Evolutionary conservation across 1,140 invertebrate species (phyloP).

Genomic region (Saccostrea cuccullata): DNA sequence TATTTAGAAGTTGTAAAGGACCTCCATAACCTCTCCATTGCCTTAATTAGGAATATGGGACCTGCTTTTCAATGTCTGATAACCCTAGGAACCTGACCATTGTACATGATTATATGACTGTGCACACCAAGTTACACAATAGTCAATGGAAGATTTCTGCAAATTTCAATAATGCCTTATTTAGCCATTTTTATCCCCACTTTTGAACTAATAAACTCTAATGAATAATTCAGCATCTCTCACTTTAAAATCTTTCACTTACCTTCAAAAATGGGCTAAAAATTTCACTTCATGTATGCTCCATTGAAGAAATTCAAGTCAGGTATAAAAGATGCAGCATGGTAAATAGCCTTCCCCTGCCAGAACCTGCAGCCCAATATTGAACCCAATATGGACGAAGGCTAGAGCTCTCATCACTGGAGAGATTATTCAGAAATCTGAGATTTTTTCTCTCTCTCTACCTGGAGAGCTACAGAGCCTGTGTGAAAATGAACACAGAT

Average conservation of each 20-base stretch:
- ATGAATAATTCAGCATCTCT: background rate
- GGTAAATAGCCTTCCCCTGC: background rate
- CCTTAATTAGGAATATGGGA: too few species aligned
- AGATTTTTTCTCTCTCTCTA: background rate
- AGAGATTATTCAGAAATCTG: background rate
- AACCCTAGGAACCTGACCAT: too few species aligned
- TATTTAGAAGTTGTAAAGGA: too few species aligned
- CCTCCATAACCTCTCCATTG: too few species aligned
- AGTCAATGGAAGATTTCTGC: background rate
- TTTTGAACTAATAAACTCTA: background rate
- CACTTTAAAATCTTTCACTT: background rate
- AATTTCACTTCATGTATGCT: background rate
- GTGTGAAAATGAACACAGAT: conserved; percentile 35
- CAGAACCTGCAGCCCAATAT: background rate
- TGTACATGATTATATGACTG: background rate
- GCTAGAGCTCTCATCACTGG: background rate
- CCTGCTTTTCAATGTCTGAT: too few species aligned
- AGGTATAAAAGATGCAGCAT: background rate
- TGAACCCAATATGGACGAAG: background rate
- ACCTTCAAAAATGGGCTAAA: background rate
- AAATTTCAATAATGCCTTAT: background rate
- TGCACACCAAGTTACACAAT: background rate
- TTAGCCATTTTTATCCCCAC: background rate
- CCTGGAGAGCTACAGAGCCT: background rate
- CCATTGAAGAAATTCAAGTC: background rate